These are phyloP conservation scores for Bhutanitis thaidina DNA, from an alignment of 2,888 invertebrate species.

Conservation along the genomic window DNA sequence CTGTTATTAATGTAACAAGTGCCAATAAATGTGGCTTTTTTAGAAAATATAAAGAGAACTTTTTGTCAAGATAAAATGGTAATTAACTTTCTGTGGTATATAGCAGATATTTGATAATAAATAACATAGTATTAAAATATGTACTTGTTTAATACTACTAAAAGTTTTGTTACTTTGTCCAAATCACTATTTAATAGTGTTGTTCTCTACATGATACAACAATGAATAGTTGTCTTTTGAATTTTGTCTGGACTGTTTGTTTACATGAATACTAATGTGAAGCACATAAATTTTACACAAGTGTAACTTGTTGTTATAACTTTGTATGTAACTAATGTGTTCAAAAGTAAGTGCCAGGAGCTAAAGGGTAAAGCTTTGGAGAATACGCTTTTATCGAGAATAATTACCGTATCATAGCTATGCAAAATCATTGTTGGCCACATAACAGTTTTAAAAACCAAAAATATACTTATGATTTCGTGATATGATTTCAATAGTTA, in stretches of 20 bases:
- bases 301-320: not conserved
- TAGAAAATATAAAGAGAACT: constrained; percentile 25
- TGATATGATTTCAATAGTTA: too few relatives aligned
- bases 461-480: too few relatives aligned
- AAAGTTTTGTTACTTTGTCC: not conserved
- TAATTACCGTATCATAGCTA: too few relatives aligned
- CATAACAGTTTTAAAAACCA: too few relatives aligned
- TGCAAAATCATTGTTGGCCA: too few relatives aligned
- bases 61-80: constrained; percentile 7
- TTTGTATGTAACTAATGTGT: constrained; percentile 1
- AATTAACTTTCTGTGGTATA: not conserved
- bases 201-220: not conserved
- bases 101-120: not conserved
- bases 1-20: constrained; percentile 36
- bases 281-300: not conserved
- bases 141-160: too few relatives aligned
- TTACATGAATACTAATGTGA: not conserved
- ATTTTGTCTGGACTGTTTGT: too few relatives aligned
- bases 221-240: too few relatives aligned
- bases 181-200: not conserved
- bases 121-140: not conserved
- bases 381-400: too few relatives aligned
- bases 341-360: constrained; percentile 4
- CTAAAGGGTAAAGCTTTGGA: constrained; percentile 1
- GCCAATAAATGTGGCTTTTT: constrained; percentile 57